These are phyloP conservation scores for Xyrichtys novacula DNA, from an alignment of 2,797 vertebrate genomes.

Conservation along the genomic window DNA sequence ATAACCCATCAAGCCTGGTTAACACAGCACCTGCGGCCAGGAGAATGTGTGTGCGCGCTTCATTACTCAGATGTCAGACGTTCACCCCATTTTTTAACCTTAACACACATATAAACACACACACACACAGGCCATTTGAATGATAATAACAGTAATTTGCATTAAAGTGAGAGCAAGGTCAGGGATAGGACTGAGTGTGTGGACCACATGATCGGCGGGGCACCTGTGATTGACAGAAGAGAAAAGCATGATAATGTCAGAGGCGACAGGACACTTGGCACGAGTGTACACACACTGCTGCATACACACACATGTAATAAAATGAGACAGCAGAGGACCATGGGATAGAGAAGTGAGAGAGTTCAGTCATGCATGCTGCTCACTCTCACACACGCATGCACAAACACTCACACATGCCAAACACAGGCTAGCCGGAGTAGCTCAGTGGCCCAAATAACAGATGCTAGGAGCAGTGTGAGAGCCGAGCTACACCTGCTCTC, in stretches of 20 bases:
- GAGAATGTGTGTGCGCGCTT: constrained; percentile 6
- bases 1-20: constrained; percentile 49
- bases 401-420: constrained; percentile 38
- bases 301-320: constrained; percentile 33
- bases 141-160: constrained; percentile 63
- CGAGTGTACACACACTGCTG: constrained; percentile 12
- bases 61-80: constrained; percentile 20
- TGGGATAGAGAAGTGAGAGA: constrained; percentile 38
- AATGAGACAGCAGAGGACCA: constrained; percentile 43
- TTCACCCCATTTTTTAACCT: constrained; percentile 9
- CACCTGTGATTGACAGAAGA: constrained; percentile 68
- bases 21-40: constrained; percentile 57
- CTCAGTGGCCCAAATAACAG: constrained; percentile 69
- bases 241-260: constrained; percentile 36
- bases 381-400: constrained; percentile 36
- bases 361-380: constrained; percentile 57
- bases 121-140: constrained; percentile 29
- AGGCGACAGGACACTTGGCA: constrained; percentile 51
- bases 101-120: constrained; percentile 16
- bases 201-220: constrained; percentile 42
- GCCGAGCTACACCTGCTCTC: constrained; percentile 70
- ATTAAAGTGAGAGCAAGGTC: constrained; percentile 61
- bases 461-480: constrained; percentile 70
- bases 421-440: constrained; percentile 60
- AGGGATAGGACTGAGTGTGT: constrained; percentile 64